phyloP scores from a whole-genome alignment of 2,113 vertebrate genomes.

The Archocentrus centrarchus region DNA sequence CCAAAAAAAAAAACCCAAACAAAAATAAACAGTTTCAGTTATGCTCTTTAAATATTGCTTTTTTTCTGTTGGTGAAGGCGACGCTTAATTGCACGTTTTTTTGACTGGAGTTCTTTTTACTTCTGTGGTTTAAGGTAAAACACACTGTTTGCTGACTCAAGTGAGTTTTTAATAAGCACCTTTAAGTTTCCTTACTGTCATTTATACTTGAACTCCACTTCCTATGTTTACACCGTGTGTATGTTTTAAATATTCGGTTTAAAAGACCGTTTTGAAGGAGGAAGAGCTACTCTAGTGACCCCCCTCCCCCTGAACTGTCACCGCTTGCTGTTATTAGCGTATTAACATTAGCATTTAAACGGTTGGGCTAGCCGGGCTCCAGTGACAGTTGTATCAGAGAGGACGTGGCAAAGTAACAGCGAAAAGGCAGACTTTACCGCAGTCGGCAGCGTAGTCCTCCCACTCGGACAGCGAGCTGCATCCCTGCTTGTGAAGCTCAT shows the following conservation, averaged over 20 bases:
- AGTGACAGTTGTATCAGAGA: constrained; percentile 50
- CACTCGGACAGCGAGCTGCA: constrained; percentile 83
- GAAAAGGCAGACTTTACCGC: constrained; percentile 76
- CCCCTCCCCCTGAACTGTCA: constrained; percentile 13
- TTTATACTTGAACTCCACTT: not conserved
- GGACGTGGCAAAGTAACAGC: constrained; percentile 76
- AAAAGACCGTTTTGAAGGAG: not conserved
- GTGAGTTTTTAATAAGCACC: not conserved
- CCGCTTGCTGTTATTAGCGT: constrained; percentile 39
- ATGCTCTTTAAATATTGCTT: not conserved
- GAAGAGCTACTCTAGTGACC: not conserved
- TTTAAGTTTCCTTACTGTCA: not conserved
- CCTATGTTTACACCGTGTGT: not conserved
- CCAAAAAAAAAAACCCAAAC: no score
- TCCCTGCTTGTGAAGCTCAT: constrained; percentile 81
- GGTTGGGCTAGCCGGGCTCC: constrained; percentile 42
- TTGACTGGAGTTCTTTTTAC: not conserved
- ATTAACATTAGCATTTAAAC: constrained; percentile 37
- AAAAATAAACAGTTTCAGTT: not conserved
- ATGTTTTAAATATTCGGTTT: not conserved
- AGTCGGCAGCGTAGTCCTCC: constrained; percentile 84
- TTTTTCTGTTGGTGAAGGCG: not conserved
- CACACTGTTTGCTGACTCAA: not conserved
- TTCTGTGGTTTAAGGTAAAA: not conserved
- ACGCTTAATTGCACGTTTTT: not conserved